phyloP scores from a whole-genome alignment of 2,113 vertebrate genomes.

The Daboia siamensis region DNA sequence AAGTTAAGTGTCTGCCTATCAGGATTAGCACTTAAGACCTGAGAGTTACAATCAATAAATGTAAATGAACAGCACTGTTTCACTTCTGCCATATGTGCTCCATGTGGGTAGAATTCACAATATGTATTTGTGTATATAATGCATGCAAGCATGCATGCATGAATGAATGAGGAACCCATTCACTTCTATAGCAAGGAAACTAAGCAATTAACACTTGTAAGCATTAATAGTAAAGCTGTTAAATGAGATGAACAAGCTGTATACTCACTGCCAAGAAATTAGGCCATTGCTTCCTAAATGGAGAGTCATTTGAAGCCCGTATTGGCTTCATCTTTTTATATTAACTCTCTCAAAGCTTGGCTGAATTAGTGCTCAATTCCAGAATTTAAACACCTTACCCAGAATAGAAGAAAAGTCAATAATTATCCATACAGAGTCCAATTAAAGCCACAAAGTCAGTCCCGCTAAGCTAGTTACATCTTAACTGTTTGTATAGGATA shows the following conservation, averaged over 20 bases:
- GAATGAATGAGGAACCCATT: not conserved
- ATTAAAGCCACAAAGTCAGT: not conserved
- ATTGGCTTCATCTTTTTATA: not conserved
- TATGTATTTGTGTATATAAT: not conserved
- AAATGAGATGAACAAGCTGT: not conserved
- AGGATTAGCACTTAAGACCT: not conserved
- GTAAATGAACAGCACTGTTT: slow-evolving; percentile 8
- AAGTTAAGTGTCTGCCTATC: not conserved
- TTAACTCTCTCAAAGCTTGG: not conserved
- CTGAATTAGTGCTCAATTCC: not conserved
- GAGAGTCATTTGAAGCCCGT: not conserved
- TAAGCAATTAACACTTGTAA: not conserved
- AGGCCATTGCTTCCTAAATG: not conserved
- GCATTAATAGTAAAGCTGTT: not conserved
- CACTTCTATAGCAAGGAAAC: not conserved
- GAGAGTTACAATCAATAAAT: not conserved
- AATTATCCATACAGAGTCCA: not conserved
- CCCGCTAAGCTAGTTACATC: not conserved
- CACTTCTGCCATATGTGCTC: slow-evolving; percentile 9
- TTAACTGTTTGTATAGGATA: not conserved
- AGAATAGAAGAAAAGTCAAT: not conserved
- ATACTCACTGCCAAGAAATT: not conserved
- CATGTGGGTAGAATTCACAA: not conserved
- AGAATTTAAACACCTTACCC: not conserved
- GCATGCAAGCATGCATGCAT: not conserved